Percentiles rank a stretch among this genome's conserved stretches.
phyloP scores from a whole-genome alignment of 1,140 invertebrate genomes.

The Cydia pomonella region DNA sequence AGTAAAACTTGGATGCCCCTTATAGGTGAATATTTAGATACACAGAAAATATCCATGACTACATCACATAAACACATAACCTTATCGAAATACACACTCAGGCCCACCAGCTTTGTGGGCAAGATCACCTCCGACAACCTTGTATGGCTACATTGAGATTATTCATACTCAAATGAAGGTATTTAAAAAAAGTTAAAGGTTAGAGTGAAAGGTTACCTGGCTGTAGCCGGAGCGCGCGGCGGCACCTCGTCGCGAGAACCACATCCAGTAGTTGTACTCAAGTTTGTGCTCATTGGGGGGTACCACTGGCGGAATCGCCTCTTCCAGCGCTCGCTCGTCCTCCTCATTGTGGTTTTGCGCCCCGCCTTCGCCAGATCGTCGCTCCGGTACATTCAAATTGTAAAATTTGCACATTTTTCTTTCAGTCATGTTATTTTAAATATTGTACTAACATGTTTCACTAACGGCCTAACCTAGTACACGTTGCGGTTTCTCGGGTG shows the following conservation, averaged over 20 bases:
- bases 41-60: no score
- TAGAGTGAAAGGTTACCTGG: slow-evolving; percentile 52
- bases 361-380: slow-evolving; percentile 64
- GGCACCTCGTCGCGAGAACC: slow-evolving; percentile 89
- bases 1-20: no score
- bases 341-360: slow-evolving; percentile 63
- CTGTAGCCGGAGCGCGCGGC: slow-evolving; percentile 74
- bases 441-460: slow-evolving; percentile 73
- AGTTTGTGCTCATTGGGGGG: slow-evolving; percentile 91
- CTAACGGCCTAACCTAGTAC: slow-evolving; percentile 78
- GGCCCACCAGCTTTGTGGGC: no score
- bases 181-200: background rate
- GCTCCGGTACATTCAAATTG: slow-evolving; percentile 78
- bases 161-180: no score
- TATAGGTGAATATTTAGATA: no score
- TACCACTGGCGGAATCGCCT: slow-evolving; percentile 82
- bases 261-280: slow-evolving; percentile 94
- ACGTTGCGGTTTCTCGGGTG: slow-evolving; percentile 65
- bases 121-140: no score
- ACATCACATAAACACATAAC: no score
- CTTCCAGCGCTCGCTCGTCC: slow-evolving; percentile 64
- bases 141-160: no score
- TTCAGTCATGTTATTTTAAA: slow-evolving; percentile 77
- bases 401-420: slow-evolving; percentile 80
- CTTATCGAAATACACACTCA: no score